Evolutionary conservation across 2,888 invertebrate genomes (phyloP).

Genomic region (Epistrophe grossulariae): DNA sequence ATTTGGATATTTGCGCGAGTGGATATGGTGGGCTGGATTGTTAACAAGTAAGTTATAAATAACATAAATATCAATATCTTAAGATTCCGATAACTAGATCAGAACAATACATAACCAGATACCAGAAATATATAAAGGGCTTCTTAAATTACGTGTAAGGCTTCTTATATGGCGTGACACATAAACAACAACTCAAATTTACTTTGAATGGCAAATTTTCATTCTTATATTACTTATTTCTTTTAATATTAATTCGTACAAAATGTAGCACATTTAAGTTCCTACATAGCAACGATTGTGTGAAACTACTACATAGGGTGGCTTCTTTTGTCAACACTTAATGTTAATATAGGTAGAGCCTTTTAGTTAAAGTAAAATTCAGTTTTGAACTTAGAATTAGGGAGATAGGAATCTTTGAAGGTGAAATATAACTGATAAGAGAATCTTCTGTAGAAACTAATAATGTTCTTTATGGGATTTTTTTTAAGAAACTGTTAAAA

Average conservation of each 20-base stretch:
- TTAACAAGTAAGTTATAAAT: conserved; percentile 89
- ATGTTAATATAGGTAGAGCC: too few species aligned
- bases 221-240: not conserved
- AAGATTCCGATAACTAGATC: not conserved
- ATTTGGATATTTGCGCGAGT: conserved; percentile 96
- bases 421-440: not conserved
- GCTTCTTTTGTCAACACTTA: too few species aligned
- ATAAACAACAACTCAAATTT: not conserved
- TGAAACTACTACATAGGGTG: not conserved
- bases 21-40: conserved; percentile 99
- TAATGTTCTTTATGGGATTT: not conserved
- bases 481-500: not conserved
- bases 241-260: not conserved
- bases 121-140: not conserved
- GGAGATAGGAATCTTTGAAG: not conserved
- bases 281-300: not conserved
- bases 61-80: not conserved
- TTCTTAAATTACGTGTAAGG: not conserved
- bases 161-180: not conserved
- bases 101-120: not conserved
- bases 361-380: not conserved
- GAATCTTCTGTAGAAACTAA: not conserved
- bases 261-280: not conserved
- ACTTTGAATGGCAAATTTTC: not conserved
- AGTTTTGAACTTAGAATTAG: not conserved